phyloP scores from a whole-genome alignment of 2,888 invertebrate genomes.

The Sclerodermus sp. region DNA sequence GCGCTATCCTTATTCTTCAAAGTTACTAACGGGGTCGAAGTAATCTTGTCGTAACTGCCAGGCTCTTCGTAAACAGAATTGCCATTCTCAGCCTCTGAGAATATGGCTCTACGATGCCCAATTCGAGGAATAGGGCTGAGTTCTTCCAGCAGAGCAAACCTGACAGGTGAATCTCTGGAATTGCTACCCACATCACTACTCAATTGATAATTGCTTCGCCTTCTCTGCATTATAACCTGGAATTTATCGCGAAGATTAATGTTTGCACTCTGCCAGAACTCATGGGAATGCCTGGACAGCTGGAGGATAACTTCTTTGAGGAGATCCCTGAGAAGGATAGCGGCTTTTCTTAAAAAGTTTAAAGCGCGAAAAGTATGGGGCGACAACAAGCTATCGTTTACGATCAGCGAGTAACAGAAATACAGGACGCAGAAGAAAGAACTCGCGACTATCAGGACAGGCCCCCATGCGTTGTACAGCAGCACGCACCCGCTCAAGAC shows the following conservation, averaged over 20 bases:
- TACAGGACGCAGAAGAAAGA: conserved; percentile 42
- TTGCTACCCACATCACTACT: conserved; percentile 31
- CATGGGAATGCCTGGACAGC: neutral
- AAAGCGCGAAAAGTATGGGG: conserved; percentile 37
- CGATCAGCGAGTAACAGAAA: conserved; percentile 44
- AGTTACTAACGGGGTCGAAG: conserved; percentile 37
- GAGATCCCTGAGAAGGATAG: conserved; percentile 18
- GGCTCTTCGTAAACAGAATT: conserved; percentile 13
- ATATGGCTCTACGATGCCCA: neutral
- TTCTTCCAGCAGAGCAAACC: conserved; percentile 23
- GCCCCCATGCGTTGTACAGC: conserved; percentile 46
- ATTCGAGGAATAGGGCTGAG: conserved; percentile 35
- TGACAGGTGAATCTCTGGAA: conserved; percentile 18
- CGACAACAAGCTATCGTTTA: conserved; percentile 46
- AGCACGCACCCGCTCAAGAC: conserved; percentile 44
- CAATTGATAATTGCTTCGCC: conserved; percentile 38
- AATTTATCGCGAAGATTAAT: conserved; percentile 21
- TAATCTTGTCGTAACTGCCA: conserved; percentile 19
- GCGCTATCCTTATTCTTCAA: conserved; percentile 26
- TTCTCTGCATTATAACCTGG: conserved; percentile 31
- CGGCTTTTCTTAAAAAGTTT: conserved; percentile 24
- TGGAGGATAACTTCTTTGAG: neutral
- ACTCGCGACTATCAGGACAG: conserved; percentile 38
- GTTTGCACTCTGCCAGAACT: conserved; percentile 5
- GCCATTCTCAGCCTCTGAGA: conserved; percentile 7